These are phyloP conservation scores for Drepanosiphum platanoidis DNA, from an alignment of 2,888 invertebrate genomes.

Conservation along the genomic window DNA sequence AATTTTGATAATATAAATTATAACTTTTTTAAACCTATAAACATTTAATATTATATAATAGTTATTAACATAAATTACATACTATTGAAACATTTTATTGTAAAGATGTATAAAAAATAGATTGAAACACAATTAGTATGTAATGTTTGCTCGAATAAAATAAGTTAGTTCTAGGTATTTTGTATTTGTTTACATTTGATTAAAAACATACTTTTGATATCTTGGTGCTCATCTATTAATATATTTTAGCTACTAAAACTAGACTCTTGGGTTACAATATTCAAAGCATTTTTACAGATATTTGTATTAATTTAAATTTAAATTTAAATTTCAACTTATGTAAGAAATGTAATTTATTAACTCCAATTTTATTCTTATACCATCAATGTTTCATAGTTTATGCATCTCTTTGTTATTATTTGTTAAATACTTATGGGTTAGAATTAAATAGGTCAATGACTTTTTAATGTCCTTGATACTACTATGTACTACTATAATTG, in stretches of 20 bases:
- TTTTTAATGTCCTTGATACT: background rate
- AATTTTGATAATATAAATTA: no score
- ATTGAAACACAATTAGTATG: background rate
- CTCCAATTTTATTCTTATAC: background rate
- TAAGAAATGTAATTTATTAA: background rate
- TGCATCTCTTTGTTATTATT: no score
- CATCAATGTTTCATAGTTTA: background rate
- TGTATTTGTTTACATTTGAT: background rate
- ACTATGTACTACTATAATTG: no score
- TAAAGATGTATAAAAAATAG: background rate
- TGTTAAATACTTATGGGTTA: background rate
- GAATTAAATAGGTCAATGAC: background rate
- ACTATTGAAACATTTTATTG: no score
- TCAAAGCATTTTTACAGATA: background rate
- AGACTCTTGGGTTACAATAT: no score
- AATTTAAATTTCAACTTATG: background rate
- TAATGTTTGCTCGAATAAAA: background rate
- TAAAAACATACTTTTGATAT: background rate
- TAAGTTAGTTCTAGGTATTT: background rate
- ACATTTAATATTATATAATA: no score
- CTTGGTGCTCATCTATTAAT: background rate
- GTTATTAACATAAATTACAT: background rate
- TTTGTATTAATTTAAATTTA: background rate
- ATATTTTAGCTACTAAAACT: background rate
- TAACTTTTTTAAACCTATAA: no score